Evolutionary conservation across 2,797 vertebrate species (phyloP).

Genomic region (Thaleichthys pacificus): DNA sequence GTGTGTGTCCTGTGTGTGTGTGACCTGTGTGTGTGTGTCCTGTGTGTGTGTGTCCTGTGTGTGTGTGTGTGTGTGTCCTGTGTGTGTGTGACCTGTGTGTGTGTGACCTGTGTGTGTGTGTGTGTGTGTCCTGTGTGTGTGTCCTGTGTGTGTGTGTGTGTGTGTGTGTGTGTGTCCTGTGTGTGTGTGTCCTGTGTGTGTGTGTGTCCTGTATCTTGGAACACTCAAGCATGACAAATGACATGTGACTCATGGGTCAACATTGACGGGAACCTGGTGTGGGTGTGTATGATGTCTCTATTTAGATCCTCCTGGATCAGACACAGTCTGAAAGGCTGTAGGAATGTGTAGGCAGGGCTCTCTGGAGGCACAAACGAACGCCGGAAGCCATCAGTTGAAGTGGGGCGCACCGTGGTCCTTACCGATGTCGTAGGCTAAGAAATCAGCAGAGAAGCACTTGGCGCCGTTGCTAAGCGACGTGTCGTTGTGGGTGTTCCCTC

Average conservation of each 20-base stretch:
- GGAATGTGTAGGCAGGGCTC: too few species aligned
- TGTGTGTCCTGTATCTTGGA: too few species aligned
- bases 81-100: background rate
- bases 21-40: too few species aligned
- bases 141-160: background rate
- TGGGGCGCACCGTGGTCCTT: constrained; percentile 45
- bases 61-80: background rate
- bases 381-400: background rate
- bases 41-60: background rate
- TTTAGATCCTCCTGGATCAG: too few species aligned
- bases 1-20: too few species aligned
- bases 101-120: background rate
- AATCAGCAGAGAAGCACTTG: constrained; percentile 98
- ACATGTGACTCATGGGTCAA: background rate
- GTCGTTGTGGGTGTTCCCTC: constrained; percentile 98
- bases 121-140: too few species aligned
- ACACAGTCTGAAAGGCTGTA: too few species aligned
- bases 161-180: background rate
- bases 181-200: too few species aligned
- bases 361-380: background rate
- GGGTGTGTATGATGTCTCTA: constrained; percentile 1
- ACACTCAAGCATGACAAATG: constrained; percentile 4
- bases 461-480: constrained; percentile 97
- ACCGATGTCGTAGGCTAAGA: constrained; percentile 97
- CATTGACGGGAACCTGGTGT: background rate